phyloP scores from a whole-genome alignment of 2,113 vertebrate genomes.

The Mesembrinibis cayennensis region DNA sequence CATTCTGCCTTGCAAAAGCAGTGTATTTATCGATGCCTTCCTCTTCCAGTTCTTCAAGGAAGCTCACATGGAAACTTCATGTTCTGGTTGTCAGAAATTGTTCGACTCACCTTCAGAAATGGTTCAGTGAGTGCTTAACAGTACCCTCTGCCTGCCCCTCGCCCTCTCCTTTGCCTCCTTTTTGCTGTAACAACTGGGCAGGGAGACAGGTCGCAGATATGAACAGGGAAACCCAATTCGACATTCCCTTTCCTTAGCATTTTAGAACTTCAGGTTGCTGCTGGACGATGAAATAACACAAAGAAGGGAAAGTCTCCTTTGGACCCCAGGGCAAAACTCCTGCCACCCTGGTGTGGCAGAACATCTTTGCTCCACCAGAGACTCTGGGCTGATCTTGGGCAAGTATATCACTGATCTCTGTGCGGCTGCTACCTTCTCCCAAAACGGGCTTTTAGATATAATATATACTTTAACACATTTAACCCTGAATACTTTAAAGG shows the following conservation, averaged over 20 bases:
- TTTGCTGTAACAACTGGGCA: neutral
- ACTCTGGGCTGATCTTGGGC: neutral
- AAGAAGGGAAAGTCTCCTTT: neutral
- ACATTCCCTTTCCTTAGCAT: neutral
- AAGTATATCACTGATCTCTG: neutral
- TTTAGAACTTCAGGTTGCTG: neutral
- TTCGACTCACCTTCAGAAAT: neutral
- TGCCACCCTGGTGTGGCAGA: neutral
- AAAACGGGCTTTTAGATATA: neutral
- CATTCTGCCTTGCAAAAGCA: neutral
- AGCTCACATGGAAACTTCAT: neutral
- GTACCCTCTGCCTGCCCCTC: neutral
- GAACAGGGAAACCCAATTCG: neutral
- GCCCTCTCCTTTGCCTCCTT: neutral
- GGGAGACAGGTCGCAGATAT: rapidly evolving
- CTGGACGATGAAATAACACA: neutral
- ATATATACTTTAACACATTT: neutral
- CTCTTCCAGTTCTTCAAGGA: slow-evolving; percentile 11
- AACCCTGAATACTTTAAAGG: neutral
- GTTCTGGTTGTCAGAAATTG: neutral
- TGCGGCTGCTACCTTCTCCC: neutral
- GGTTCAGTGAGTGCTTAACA: neutral
- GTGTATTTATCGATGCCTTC: neutral
- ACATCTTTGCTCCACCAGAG: neutral
- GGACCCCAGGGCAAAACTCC: neutral